Conservation (phyloP, 2,888 invertebrate species). For the Schizaphis graminum region DNA sequence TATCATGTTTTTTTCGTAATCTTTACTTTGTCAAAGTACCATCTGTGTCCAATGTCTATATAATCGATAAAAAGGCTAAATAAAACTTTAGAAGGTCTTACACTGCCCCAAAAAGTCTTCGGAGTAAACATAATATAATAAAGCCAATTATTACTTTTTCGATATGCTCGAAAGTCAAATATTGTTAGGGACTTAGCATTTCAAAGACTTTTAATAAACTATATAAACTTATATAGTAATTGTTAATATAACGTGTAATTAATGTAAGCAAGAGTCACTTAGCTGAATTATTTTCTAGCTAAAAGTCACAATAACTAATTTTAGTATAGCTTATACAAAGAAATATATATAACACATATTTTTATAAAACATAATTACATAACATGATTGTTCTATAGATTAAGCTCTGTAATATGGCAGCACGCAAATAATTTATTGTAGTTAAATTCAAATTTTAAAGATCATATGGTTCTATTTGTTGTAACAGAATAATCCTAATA, state of each 20-base stretch:
- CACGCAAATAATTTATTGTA: background rate
- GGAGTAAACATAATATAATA: background rate
- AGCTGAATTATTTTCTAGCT: background rate
- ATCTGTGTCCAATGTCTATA: background rate
- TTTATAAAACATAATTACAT: background rate
- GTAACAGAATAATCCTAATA: background rate
- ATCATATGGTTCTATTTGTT: background rate
- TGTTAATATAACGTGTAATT: background rate
- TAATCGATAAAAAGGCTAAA: background rate
- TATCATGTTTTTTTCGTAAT: background rate
- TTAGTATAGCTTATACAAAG: background rate
- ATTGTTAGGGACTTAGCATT: background rate
- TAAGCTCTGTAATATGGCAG: background rate
- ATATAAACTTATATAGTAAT: background rate
- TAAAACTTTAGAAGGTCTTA: background rate
- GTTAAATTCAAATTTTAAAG: background rate
- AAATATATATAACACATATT: background rate
- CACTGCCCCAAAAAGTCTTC: background rate
- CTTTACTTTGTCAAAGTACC: background rate
- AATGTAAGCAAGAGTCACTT: background rate
- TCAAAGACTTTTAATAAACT: background rate
- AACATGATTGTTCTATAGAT: background rate
- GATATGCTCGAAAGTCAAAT: background rate
- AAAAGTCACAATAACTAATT: background rate
- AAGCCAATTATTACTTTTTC: background rate